These are phyloP conservation scores for Myiopsitta monachus DNA, from an alignment of 2,113 vertebrate species.

Conservation along the genomic window DNA sequence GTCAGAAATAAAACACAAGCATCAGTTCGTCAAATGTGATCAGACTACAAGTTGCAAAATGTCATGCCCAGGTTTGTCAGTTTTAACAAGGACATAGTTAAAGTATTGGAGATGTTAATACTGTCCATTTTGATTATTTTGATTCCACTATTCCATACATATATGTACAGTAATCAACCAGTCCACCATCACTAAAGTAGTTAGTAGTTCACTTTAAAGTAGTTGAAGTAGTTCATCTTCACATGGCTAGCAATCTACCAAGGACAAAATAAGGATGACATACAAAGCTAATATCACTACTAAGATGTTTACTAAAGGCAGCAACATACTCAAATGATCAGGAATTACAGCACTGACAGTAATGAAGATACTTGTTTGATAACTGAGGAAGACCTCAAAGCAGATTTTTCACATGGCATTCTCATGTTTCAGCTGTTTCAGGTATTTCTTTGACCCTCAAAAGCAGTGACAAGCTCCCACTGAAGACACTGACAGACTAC, in stretches of 20 bases:
- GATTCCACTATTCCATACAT: not conserved
- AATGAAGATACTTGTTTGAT: not conserved
- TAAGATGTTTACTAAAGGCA: not conserved
- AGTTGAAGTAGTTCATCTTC: not conserved
- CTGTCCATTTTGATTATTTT: not conserved
- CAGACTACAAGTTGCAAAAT: not conserved
- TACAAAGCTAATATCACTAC: not conserved
- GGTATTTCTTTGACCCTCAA: not conserved
- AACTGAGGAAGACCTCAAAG: not conserved
- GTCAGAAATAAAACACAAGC: not conserved
- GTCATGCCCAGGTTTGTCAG: not conserved
- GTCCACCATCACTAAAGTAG: not conserved
- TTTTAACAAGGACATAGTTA: not conserved
- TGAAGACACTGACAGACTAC: not conserved
- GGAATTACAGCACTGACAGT: not conserved
- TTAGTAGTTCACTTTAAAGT: not conserved
- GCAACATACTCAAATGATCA: not conserved
- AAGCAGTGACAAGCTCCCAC: accelerated
- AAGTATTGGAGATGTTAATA: not conserved
- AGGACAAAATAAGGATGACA: not conserved
- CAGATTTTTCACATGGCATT: not conserved
- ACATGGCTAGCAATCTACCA: not conserved
- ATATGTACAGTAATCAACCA: not conserved
- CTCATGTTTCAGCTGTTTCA: not conserved
- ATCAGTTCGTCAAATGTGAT: not conserved